A percentile compares a stretch with the other conserved stretches of the same genome.
phyloP scores from a whole-genome alignment of 2,888 invertebrate genomes.

The Leptinotarsa peninsularis region DNA sequence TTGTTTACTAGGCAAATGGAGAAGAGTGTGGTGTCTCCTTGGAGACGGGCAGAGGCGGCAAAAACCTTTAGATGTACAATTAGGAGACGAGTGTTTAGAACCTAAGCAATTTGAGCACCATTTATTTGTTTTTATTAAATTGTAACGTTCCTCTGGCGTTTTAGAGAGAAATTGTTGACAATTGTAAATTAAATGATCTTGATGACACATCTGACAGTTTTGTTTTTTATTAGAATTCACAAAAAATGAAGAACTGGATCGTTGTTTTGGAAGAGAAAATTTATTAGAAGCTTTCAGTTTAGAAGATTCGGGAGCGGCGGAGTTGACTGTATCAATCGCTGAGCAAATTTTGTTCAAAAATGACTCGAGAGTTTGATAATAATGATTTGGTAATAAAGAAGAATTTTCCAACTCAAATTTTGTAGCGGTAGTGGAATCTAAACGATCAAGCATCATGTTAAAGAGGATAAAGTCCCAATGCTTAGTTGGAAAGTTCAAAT shows the following conservation, averaged over 20 bases:
- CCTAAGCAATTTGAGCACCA: conserved; percentile 19
- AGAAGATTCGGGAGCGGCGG: background rate
- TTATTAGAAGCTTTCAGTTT: background rate
- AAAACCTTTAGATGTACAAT: background rate
- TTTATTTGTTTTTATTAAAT: background rate
- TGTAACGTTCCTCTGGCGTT: conserved; percentile 15
- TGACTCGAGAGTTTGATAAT: background rate
- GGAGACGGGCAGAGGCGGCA: background rate
- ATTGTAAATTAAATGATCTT: conserved; percentile 9
- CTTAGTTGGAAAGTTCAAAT: background rate
- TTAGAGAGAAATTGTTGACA: conserved; percentile 12
- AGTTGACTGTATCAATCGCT: background rate
- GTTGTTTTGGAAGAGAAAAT: background rate
- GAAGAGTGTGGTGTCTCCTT: background rate
- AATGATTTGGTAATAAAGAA: background rate
- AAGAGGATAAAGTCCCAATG: conserved; percentile 1
- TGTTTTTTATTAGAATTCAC: conserved; percentile 9
- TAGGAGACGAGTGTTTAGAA: conserved; percentile 8
- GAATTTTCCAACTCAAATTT: conserved; percentile 2
- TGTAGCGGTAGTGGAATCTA: conserved; percentile 1
- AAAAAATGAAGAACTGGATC: background rate
- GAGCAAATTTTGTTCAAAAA: conserved; percentile 1
- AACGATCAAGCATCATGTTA: background rate
- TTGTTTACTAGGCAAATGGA: too few species aligned
- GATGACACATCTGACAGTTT: conserved; percentile 18